Conservation (phyloP, 2,888 invertebrate genomes). For the Conchocele bisecta region DNA sequence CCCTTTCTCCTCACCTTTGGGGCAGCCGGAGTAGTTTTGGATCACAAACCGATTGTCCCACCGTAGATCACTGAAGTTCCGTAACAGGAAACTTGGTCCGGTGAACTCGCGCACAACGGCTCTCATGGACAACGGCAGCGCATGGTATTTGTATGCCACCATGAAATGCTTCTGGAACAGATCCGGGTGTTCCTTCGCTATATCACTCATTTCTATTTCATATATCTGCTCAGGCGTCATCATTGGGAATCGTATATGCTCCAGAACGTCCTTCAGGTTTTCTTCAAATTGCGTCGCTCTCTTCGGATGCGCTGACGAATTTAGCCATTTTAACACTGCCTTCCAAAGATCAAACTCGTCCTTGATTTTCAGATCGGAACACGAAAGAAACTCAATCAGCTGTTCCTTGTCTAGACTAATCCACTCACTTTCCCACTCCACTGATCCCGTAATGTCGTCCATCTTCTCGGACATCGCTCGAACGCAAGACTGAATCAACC, state of each 20-base stretch:
- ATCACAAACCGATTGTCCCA: conserved; percentile 83
- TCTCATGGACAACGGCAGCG: conserved; percentile 81
- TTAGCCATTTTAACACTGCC: conserved; percentile 81
- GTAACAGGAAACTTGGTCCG: conserved; percentile 78
- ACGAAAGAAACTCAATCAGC: conserved; percentile 81
- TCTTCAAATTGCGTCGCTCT: conserved; percentile 83
- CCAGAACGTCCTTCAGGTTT: conserved; percentile 90
- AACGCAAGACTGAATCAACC: conserved; percentile 72
- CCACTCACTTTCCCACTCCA: conserved; percentile 82
- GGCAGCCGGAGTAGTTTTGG: conserved; percentile 70
- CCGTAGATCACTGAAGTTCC: conserved; percentile 83
- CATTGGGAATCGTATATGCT: conserved; percentile 95
- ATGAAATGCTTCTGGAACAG: conserved; percentile 81
- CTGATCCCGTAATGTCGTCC: conserved; percentile 76
- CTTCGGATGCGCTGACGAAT: conserved; percentile 75
- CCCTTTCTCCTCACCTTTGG: conserved; percentile 78
- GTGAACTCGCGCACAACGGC: conserved; percentile 77
- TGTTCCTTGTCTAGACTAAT: conserved; percentile 82
- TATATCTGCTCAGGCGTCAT: conserved; percentile 96
- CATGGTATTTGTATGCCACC: conserved; percentile 83
- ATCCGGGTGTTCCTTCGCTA: conserved; percentile 86
- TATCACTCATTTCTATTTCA: conserved; percentile 90
- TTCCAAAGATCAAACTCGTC: conserved; percentile 83
- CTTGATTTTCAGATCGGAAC: conserved; percentile 80
- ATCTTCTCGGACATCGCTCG: conserved; percentile 76